Base-by-base conservation (phyloP, 2,888 invertebrate species). In the Tiliacea aurago region DNA sequence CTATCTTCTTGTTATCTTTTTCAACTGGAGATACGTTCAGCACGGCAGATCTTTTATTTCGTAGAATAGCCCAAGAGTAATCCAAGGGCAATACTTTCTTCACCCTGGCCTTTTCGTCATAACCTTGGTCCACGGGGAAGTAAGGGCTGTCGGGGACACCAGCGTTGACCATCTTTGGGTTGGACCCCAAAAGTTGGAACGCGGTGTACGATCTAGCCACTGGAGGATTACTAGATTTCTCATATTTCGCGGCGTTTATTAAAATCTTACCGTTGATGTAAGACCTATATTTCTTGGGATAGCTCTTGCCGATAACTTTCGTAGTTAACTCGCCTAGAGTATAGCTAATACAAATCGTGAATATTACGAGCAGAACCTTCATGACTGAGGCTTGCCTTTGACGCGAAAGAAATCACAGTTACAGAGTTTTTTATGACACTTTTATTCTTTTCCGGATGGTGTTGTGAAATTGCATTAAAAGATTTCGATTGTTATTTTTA, bases 21-120 rank as follows among this genome's bases (percentile, higher is more conserved):
- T 33, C 45, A 11, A 2, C 59, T 37, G 65, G 2, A 37, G 70
- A n/a, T 49, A 33, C n/a, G 7, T 70, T 70, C 13, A 41, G 6
- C 2, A 23, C 72, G 15, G 82, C 86, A 11, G 89, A 87, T 73
- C 93, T 86, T 76, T 91, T 93, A 37, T 65, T 70, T 63, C 91
- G 87, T 4, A 76, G 2, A 0, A 77, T 47, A 0, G 77, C 55
- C 76, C 87, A 85, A n/a, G 77, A 11, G 45, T 84, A 87, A 28
- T 91, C 90, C n/a, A 56, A n/a, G 0, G 89, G 83, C 20, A 92
- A 73, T 10, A 91, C 84, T 84, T 93, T 95, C 75, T 94, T 94
- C 0, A 92, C 89, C 73, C 93, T 90, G 0, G 84, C 41, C 62
- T 90, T 93, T 47, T 85, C 83, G 7, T 90, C 87, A 4, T 47